Evolutionary conservation across 2,888 invertebrate species (phyloP).

Genomic region (Rotaria macrura): DNA sequence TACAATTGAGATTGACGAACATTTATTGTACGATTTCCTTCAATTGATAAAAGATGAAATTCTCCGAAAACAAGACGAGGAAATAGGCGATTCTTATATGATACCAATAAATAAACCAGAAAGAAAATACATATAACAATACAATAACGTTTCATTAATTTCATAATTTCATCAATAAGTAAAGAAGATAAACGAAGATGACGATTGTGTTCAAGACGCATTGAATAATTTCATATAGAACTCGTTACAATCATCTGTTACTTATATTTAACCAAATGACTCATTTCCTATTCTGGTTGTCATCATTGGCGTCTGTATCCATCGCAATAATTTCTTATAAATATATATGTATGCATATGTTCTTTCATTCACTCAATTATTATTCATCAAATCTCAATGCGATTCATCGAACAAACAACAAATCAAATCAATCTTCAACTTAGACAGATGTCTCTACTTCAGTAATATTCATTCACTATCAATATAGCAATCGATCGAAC

Average conservation of each 20-base stretch:
- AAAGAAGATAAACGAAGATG: background rate
- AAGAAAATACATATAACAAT: background rate
- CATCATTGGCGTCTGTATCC: background rate
- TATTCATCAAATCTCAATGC: background rate
- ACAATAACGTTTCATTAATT: slow-evolving; percentile 3
- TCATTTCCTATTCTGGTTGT: background rate
- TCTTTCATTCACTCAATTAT: too few species aligned
- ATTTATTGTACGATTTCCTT: background rate
- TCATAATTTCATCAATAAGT: slow-evolving; percentile 1
- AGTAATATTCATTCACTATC: too few species aligned
- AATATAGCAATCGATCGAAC: too few species aligned
- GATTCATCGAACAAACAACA: background rate
- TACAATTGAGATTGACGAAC: background rate
- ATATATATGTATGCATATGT: too few species aligned
- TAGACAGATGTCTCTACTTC: background rate
- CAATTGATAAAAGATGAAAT: slow-evolving; percentile 14
- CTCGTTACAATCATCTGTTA: background rate
- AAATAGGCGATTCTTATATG: slow-evolving; percentile 13
- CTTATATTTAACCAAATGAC: background rate
- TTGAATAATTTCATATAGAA: background rate
- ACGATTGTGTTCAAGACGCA: background rate
- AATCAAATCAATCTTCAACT: background rate
- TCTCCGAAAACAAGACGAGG: background rate
- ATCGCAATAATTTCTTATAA: too few species aligned
- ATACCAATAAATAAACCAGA: background rate